Evolutionary conservation across 2,888 invertebrate species (phyloP), one percentile per base, ranked within the genome.

Genomic region (Chouioia cunea): DNA sequence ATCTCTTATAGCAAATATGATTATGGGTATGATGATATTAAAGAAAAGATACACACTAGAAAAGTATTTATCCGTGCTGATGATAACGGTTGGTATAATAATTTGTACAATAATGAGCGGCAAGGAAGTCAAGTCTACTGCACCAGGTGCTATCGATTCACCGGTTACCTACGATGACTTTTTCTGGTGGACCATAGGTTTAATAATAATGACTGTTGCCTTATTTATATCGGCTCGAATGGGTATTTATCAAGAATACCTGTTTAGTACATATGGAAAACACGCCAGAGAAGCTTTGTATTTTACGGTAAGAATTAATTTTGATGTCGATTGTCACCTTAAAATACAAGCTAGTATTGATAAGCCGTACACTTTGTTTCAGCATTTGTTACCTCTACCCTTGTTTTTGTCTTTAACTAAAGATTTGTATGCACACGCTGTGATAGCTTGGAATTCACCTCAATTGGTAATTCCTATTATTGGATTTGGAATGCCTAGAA

Each of bases 1-100:
- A 1, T 98, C 98, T 3, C 87, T 99, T 43, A 95, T 99, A 88
- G 97, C 98, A 0, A 99, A 97, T 85, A 94, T 99, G 93, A 90
- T 97, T 44, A 93, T 99, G 91, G 97, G 97, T 15, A 93, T 96
- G 47, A 88, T 97, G 78, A 93, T 99, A 73, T 85, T 97, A 48
- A 94, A 95, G 79, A 95, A 93, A 81, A 88, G 89, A 60, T 98
- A 98, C 80, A 88, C 91, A 1, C 86, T 91, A 2, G 89, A 93
- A 44, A 98, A 99, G 85, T 98, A 97, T 86, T 73, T 96, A 10
- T 96, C 99, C 0, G 95, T 99, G 8, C 86, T 93, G 10, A 93
- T 98, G 91, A 97, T 99, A 79, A 95, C 97, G 0, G 81, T 91
- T n/a, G 99, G 99, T 8, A 97, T 99, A 67, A 89, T 93, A 0